phyloP scores from a whole-genome alignment of 2,888 invertebrate genomes.

The Sarcophaga subvicina region DNA sequence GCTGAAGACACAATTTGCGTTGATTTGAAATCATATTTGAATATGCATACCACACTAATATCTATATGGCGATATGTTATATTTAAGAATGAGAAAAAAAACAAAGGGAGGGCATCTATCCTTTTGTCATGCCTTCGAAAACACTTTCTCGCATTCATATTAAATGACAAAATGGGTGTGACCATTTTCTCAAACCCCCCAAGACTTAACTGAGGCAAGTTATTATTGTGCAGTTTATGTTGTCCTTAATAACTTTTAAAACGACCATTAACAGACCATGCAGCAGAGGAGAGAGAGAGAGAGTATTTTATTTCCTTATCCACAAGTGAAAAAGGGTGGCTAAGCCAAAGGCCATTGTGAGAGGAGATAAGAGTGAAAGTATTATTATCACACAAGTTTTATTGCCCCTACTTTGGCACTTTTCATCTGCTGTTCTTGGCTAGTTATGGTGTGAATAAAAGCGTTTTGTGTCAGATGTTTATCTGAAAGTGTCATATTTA shows the following conservation, averaged over 20 bases:
- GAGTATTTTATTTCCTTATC: neutral
- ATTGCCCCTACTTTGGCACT: slow-evolving; percentile 28
- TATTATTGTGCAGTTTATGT: slow-evolving; percentile 35
- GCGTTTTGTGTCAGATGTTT: neutral
- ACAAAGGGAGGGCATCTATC: too few species aligned
- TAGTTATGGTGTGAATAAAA: slow-evolving; percentile 4
- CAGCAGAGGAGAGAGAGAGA: neutral
- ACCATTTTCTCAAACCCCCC: slow-evolving; percentile 43
- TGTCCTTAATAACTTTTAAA: slow-evolving; percentile 29
- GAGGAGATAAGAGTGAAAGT: slow-evolving; percentile 37
- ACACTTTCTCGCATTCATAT: slow-evolving; percentile 36
- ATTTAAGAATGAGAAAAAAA: too few species aligned
- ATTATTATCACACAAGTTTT: slow-evolving; percentile 48
- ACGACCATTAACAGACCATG: neutral
- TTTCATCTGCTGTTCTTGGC: slow-evolving; percentile 20
- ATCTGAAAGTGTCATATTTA: slow-evolving; percentile 62
- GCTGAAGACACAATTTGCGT: too few species aligned
- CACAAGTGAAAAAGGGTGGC: neutral
- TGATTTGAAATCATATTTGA: too few species aligned
- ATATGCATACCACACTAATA: too few species aligned
- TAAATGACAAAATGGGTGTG: slow-evolving; percentile 61
- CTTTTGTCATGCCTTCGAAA: neutral
- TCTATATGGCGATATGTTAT: too few species aligned
- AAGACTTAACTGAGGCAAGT: slow-evolving; percentile 25
- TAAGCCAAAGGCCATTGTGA: slow-evolving; percentile 21